Evolutionary conservation across 2,797 vertebrate species (phyloP).

Genomic region (Tarsius wallacei): DNA sequence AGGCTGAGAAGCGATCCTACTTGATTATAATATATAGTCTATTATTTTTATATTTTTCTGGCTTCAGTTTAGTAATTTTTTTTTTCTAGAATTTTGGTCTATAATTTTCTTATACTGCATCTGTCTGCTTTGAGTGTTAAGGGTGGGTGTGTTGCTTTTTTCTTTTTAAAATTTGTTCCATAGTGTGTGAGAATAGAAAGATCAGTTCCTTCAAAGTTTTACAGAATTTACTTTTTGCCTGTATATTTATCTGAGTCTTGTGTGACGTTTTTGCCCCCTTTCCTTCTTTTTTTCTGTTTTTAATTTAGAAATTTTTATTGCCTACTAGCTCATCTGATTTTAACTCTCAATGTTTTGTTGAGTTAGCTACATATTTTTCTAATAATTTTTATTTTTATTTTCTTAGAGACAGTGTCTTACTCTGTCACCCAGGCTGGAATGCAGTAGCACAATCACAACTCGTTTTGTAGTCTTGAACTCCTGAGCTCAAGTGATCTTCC

Average conservation of each 20-base stretch:
- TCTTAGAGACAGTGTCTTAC: neutral
- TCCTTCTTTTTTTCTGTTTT: neutral
- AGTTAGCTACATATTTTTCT: neutral
- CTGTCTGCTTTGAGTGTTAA: neutral
- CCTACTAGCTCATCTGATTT: conserved; percentile 2
- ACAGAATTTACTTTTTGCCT: neutral
- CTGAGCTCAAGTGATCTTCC: neutral
- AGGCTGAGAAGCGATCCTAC: too few relatives aligned
- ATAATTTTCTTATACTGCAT: neutral
- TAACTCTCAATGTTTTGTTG: neutral
- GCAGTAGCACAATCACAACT: neutral
- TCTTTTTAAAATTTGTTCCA: neutral
- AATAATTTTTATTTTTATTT: neutral
- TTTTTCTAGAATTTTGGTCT: neutral
- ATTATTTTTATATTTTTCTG: neutral
- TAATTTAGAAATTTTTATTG: neutral
- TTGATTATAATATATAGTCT: conserved; percentile 12
- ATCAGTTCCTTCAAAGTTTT: neutral
- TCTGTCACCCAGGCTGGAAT: neutral
- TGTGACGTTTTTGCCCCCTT: neutral
- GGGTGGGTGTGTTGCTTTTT: neutral
- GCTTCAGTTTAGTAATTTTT: neutral
- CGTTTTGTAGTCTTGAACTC: neutral
- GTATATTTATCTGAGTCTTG: neutral
- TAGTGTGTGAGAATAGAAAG: neutral